Percentiles rank a stretch among this genome's conserved stretches.
These are phyloP conservation scores for Acrocephalus kingi DNA, from an alignment of 2,113 vertebrate genomes.

Conservation along the genomic window DNA sequence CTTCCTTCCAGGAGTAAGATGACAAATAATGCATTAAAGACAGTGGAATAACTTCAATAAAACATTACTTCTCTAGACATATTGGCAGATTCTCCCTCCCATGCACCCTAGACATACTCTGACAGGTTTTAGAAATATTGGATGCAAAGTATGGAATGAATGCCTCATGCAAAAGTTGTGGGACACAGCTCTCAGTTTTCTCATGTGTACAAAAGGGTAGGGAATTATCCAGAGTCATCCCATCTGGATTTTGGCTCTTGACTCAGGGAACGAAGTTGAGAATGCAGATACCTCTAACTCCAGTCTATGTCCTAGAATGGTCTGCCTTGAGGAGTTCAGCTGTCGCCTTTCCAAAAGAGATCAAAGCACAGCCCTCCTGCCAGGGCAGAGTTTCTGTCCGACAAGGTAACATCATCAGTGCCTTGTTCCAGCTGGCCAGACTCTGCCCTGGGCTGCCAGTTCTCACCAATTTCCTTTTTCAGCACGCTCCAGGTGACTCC, in stretches of 20 bases:
- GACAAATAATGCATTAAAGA: background rate
- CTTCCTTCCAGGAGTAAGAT: background rate
- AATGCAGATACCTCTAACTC: background rate
- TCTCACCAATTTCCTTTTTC: background rate
- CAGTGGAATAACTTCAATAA: background rate
- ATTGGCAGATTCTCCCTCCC: background rate
- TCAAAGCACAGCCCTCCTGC: background rate
- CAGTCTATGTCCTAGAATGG: background rate
- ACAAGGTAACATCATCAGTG: accelerated
- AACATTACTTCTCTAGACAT: background rate
- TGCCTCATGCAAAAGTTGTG: background rate
- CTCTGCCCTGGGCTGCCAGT: accelerated
- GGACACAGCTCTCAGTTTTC: background rate
- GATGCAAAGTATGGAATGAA: background rate
- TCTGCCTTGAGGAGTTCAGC: background rate
- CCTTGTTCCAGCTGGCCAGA: background rate
- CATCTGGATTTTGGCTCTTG: background rate
- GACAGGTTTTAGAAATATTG: background rate
- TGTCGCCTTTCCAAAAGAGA: background rate
- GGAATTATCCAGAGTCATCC: background rate
- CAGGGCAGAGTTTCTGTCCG: background rate
- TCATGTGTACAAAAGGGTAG: background rate
- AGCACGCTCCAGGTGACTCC: background rate
- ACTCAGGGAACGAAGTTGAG: background rate
- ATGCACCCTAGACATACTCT: background rate